These are phyloP conservation scores for Aviceda subcristata DNA, from an alignment of 2,113 vertebrate species.

Conservation along the genomic window DNA sequence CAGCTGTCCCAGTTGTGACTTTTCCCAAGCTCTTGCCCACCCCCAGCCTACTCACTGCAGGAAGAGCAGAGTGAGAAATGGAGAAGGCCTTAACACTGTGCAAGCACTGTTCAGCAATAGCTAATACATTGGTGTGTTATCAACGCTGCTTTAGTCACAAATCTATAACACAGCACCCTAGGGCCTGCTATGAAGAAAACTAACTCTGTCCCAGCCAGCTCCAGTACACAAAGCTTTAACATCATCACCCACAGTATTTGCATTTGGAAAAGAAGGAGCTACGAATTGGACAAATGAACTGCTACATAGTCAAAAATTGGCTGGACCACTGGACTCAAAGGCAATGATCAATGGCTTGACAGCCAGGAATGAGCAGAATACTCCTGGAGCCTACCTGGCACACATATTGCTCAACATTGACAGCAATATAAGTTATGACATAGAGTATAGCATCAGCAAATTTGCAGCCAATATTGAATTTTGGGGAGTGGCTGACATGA, in stretches of 20 bases:
- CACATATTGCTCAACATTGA: not conserved
- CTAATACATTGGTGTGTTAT: not conserved
- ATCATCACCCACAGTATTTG: not conserved
- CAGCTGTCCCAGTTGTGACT: not conserved
- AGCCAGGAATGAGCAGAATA: not conserved
- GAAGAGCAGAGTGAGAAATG: not conserved
- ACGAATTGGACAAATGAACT: not conserved
- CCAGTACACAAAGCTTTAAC: not conserved
- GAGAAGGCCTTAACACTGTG: not conserved
- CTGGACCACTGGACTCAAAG: not conserved
- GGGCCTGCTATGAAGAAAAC: not conserved
- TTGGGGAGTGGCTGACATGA: not conserved
- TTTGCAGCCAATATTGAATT: not conserved
- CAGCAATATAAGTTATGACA: not conserved
- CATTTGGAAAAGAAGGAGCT: not conserved
- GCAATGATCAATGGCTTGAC: not conserved
- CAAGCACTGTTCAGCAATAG: not conserved
- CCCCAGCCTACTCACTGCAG: not conserved
- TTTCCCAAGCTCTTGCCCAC: not conserved
- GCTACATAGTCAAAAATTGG: not conserved
- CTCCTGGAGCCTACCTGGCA: not conserved
- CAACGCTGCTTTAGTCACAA: not conserved
- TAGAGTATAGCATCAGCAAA: not conserved
- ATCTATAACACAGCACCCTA: no score
- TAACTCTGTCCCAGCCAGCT: not conserved